Evolutionary conservation across 64 coral and sea anemone species (phyloP).

Genomic region (Dendrophyllia cribrosa): DNA sequence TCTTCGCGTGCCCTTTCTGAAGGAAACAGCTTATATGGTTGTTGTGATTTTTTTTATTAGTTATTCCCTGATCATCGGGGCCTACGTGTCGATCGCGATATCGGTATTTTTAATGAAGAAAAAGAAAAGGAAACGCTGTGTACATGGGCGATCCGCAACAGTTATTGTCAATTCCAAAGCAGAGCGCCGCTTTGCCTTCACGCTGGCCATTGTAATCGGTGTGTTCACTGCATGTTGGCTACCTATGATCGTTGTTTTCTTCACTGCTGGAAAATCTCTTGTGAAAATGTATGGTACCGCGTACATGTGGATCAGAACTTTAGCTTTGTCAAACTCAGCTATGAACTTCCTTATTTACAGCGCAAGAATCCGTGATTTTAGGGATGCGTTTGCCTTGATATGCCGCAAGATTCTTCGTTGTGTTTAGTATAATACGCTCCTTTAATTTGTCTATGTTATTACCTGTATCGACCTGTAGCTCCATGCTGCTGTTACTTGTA

Average conservation of each 20-base stretch:
- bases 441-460: too few relatives aligned
- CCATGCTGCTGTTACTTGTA: too few relatives aligned
- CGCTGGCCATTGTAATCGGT: conserved; percentile 44
- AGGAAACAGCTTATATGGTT: conserved; percentile 2
- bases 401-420: conserved; percentile 12
- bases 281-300: conserved; percentile 8
- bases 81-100: conserved; percentile 20
- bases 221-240: conserved; percentile 46
- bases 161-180: not conserved
- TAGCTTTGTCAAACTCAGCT: conserved; percentile 23
- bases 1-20: conserved; percentile 20
- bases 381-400: conserved; percentile 6
- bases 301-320: conserved; percentile 28
- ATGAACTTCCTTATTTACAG: conserved; percentile 62
- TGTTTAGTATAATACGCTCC: too few relatives aligned
- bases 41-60: conserved; percentile 20
- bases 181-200: conserved; percentile 29
- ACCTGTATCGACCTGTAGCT: too few relatives aligned
- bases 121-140: not conserved
- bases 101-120: not conserved
- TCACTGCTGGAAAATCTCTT: conserved; percentile 3
- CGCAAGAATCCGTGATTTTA: conserved; percentile 39
- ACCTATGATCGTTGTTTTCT: conserved; percentile 37
- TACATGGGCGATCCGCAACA: too few relatives aligned
- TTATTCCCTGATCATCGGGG: conserved; percentile 18